Base-by-base conservation (phyloP, 2,113 vertebrate species). In the Gobio gobio region DNA sequence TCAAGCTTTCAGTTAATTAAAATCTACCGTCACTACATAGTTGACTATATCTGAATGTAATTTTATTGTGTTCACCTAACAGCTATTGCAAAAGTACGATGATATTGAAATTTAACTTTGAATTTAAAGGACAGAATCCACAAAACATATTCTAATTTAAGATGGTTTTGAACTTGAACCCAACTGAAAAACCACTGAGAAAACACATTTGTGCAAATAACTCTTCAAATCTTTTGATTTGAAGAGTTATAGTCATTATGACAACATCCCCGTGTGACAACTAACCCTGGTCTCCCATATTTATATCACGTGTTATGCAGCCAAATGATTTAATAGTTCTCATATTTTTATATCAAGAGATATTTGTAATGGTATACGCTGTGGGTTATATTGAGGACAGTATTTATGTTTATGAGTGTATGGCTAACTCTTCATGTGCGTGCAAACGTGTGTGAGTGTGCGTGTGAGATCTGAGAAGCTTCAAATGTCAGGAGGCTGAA, bases 331-430 rank as follows among this genome's bases (percentile, higher is more conserved):
- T 78, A 66, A 20, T 45, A 26, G 56, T n/a, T 76, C 63, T 63
- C 26, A 83, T 87, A 63, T 51, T 64, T 83, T 74, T 83, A 73
- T 40, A 24, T 3, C 13, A 83, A 43, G 68, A 75, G 64, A 88
- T 40, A 83, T 59, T 74, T 70, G 87, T 83, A 58, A 80, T 22
- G 26, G 5, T 58, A 81, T 40, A 76, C 74, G 13, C 36, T n/a
- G 22, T 59, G 51, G 16, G 26, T 43, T 43, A 18, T 49, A 78
- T 8, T n/a, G 4, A 56, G 51, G 54, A 43, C 20, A 24, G 45
- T 74, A 36, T 86, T 58, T 82, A 59, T 72, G 43, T 85, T 43
- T 85, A 78, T 12, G n/a, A 45, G 68, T 70, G 29, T 82, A 61
- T 45, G 29, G 54, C 22, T 66, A 33, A 24, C 40, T 75, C 5